phyloP scores from a whole-genome alignment of 2,888 invertebrate genomes.

The Orthonychiurus folsomi region DNA sequence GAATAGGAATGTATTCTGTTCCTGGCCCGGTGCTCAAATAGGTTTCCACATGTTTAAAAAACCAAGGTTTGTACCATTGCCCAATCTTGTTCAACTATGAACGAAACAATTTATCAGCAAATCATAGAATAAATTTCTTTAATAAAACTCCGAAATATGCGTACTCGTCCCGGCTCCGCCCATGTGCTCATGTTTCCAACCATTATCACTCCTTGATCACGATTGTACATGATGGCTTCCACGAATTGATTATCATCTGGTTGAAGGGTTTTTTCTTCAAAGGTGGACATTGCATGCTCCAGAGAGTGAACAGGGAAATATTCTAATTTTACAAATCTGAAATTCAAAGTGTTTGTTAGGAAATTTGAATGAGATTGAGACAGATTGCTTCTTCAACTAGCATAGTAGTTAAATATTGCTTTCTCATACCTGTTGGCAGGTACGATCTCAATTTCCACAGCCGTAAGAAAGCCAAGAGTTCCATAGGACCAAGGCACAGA shows the following conservation, averaged over 20 bases:
- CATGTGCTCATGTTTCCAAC: slow-evolving; percentile 60
- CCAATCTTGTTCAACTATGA: slow-evolving; percentile 63
- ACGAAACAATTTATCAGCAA: slow-evolving; percentile 2
- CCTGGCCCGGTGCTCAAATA: slow-evolving; percentile 46
- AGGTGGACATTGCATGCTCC: slow-evolving; percentile 49
- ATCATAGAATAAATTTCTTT: background rate
- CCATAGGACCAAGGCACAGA: slow-evolving; percentile 78
- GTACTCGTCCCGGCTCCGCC: slow-evolving; percentile 54
- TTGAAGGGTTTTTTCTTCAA: slow-evolving; percentile 50
- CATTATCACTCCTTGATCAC: slow-evolving; percentile 65
- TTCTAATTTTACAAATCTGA: slow-evolving; percentile 55
- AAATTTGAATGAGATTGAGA: background rate
- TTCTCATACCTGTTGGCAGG: slow-evolving; percentile 54
- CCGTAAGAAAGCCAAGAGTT: slow-evolving; percentile 69
- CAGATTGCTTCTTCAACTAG: background rate
- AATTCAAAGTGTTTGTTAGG: too few relatives aligned
- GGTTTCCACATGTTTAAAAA: slow-evolving; percentile 64
- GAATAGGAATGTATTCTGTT: slow-evolving; percentile 63
- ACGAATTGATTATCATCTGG: slow-evolving; percentile 59
- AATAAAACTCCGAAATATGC: background rate
- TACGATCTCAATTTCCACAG: slow-evolving; percentile 62
- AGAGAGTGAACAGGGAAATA: slow-evolving; percentile 56
- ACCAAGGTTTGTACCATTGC: slow-evolving; percentile 73
- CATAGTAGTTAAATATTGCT: slow-evolving; percentile 1
- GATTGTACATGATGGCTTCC: slow-evolving; percentile 60